phyloP scores from a whole-genome alignment of 2,113 vertebrate genomes.

The Gobio gobio region DNA sequence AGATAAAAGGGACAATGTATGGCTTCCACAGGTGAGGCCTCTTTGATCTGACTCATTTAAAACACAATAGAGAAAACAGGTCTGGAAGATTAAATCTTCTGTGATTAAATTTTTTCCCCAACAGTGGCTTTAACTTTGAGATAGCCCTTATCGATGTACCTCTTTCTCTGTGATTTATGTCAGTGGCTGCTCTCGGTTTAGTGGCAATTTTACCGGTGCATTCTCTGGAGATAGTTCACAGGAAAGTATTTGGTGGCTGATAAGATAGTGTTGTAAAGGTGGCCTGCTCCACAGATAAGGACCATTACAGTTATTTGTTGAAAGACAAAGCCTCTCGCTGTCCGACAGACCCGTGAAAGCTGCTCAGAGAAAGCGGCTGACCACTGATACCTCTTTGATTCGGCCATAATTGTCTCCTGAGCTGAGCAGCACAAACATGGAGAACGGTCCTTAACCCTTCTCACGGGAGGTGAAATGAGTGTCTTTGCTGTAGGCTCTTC shows the following conservation, averaged over 20 bases:
- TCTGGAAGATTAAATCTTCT: too few relatives aligned
- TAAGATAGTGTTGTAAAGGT: conserved; percentile 49
- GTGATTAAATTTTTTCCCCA: too few relatives aligned
- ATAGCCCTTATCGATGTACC: conserved; percentile 64
- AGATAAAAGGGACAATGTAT: too few relatives aligned
- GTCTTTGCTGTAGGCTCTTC: neutral
- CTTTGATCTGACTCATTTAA: too few relatives aligned
- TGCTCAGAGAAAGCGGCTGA: neutral
- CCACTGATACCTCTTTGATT: conserved; percentile 28
- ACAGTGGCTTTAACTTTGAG: conserved; percentile 59
- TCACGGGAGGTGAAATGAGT: neutral
- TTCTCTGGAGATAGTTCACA: conserved; percentile 54
- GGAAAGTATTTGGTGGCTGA: conserved; percentile 47
- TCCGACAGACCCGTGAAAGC: conserved; percentile 36
- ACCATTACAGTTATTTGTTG: conserved; percentile 55
- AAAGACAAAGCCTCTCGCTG: conserved; percentile 39
- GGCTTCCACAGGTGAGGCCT: too few relatives aligned
- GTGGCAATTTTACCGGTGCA: conserved; percentile 63
- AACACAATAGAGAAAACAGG: too few relatives aligned
- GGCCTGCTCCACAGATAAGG: conserved; percentile 53
- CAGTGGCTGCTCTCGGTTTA: conserved; percentile 52
- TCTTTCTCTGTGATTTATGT: conserved; percentile 68
- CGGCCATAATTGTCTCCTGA: neutral
- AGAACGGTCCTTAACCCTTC: neutral
- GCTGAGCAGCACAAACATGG: neutral